Conservation (phyloP, 2,797 vertebrate species). For the Pseudomugil tenellus region DNA sequence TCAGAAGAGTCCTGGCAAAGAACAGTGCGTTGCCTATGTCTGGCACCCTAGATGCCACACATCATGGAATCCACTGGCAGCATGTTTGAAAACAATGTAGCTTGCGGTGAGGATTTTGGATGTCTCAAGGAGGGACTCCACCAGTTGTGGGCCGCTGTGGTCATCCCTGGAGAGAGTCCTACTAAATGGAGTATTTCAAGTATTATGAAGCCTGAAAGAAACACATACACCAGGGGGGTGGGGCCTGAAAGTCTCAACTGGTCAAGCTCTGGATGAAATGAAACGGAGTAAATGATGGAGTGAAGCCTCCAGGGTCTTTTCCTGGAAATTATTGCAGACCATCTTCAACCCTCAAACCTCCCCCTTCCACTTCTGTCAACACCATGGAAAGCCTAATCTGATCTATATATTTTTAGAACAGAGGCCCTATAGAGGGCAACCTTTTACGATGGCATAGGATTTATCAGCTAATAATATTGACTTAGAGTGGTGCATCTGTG, state of each 20-base stretch:
- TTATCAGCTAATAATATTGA: slow-evolving; percentile 55
- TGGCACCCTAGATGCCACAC: slow-evolving; percentile 42
- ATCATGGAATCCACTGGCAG: slow-evolving; percentile 50
- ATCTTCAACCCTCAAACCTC: slow-evolving; percentile 19
- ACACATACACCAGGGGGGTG: slow-evolving; percentile 56
- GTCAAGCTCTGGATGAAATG: slow-evolving; percentile 41
- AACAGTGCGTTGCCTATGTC: slow-evolving; percentile 38
- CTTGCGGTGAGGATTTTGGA: slow-evolving; percentile 51
- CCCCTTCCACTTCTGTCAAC: slow-evolving; percentile 28
- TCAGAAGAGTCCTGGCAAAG: slow-evolving; percentile 45
- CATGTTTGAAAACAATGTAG: slow-evolving; percentile 41
- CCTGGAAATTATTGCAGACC: slow-evolving; percentile 47
- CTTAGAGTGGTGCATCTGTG: slow-evolving; percentile 42
- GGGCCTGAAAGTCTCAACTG: slow-evolving; percentile 65
- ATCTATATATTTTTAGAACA: slow-evolving; percentile 43
- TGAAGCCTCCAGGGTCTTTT: slow-evolving; percentile 60
- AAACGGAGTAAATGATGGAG: slow-evolving; percentile 49
- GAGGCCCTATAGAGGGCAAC: slow-evolving; percentile 17
- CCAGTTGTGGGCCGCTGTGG: slow-evolving; percentile 64
- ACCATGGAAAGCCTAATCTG: slow-evolving; percentile 51
- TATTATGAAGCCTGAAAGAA: slow-evolving; percentile 46
- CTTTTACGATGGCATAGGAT: slow-evolving; percentile 16
- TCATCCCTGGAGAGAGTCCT: slow-evolving; percentile 53
- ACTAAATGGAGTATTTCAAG: slow-evolving; percentile 60
- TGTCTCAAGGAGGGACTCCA: slow-evolving; percentile 50